phyloP scores from a whole-genome alignment of 2,797 vertebrate genomes.

The Gallinago stenura region DNA sequence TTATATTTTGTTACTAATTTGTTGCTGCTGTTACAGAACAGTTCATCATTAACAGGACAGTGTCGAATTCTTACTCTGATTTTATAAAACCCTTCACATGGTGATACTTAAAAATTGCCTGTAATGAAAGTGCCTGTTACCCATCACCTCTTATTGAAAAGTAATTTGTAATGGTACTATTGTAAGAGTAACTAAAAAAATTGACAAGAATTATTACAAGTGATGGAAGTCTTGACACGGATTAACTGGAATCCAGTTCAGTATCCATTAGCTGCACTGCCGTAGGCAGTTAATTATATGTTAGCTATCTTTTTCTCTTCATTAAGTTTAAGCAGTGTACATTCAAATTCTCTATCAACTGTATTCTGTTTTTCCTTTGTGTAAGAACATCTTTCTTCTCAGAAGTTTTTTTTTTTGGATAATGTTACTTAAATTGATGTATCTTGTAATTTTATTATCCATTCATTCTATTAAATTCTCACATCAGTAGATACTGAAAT shows the following conservation, averaged over 20 bases:
- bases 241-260: conserved; percentile 64
- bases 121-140: conserved; percentile 52
- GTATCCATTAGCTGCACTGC: conserved; percentile 30
- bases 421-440: conserved; percentile 12
- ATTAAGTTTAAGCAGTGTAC: conserved; percentile 20
- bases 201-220: conserved; percentile 16
- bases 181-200: background rate
- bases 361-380: conserved; percentile 10
- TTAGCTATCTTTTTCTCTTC: conserved; percentile 19
- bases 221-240: conserved; percentile 49
- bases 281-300: conserved; percentile 36
- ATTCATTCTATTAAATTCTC: background rate
- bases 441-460: background rate
- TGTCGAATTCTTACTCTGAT: background rate
- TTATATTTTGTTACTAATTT: conserved; percentile 2
- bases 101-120: background rate
- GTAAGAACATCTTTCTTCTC: conserved; percentile 6
- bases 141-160: conserved; percentile 16
- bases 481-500: background rate
- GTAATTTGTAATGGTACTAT: conserved; percentile 1
- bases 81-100: background rate
- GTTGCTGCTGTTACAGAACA: background rate
- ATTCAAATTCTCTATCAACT: background rate
- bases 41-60: background rate
- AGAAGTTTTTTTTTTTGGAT: background rate